Evolutionary conservation across 1,140 invertebrate genomes (phyloP).

Genomic region (Polypedilum pembai): DNA sequence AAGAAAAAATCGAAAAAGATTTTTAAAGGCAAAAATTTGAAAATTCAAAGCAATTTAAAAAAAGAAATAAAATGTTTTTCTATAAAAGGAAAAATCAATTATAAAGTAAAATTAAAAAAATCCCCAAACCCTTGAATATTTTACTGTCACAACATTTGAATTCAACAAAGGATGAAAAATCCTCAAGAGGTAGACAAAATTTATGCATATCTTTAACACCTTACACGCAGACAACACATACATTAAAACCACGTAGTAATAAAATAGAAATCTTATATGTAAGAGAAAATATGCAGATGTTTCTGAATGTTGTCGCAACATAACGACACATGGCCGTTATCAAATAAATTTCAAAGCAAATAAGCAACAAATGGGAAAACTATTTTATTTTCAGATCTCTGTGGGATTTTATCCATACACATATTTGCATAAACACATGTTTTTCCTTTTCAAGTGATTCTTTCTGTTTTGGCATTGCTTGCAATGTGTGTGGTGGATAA

Average conservation of each 20-base stretch:
- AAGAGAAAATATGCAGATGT: slow-evolving; percentile 8
- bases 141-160: too few relatives aligned
- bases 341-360: background rate
- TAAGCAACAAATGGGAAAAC: slow-evolving; percentile 11
- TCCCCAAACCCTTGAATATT: too few relatives aligned
- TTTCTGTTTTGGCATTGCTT: background rate
- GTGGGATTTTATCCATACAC: background rate
- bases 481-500: background rate
- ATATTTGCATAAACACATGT: background rate
- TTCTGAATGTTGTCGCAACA: background rate
- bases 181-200: too few relatives aligned
- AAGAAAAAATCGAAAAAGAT: too few relatives aligned
- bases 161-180: too few relatives aligned
- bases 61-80: too few relatives aligned
- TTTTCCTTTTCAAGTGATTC: background rate
- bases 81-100: too few relatives aligned
- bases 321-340: background rate
- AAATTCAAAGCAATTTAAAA: too few relatives aligned
- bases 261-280: background rate
- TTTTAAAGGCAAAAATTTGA: too few relatives aligned
- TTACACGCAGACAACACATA: background rate
- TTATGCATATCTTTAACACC: background rate
- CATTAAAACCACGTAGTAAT: background rate
- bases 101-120: too few relatives aligned
- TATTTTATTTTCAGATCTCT: background rate